Base-by-base conservation (phyloP, 2,113 vertebrate genomes). In the Syngnathoides biaculeatus region DNA sequence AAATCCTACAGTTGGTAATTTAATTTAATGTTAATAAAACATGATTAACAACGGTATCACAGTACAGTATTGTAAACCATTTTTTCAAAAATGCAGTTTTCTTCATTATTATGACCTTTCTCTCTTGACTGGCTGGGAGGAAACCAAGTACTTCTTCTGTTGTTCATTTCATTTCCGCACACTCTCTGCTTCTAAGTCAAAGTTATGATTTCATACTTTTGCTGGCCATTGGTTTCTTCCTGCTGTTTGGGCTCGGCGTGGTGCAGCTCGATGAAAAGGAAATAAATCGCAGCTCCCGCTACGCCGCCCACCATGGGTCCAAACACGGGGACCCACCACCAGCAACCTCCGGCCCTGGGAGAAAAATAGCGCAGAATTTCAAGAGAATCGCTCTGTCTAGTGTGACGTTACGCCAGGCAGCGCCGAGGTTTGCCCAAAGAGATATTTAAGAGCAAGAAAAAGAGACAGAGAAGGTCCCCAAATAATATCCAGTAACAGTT, bases 261-360 rank as follows among this genome's bases (percentile, higher is more conserved):
- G 79, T 99, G 97, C n/a, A 96, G 74, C 86, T 97, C 94, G 47
- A 99, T 95, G 74, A 94, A 83, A 40, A 95, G 71, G 8, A 94
- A 50, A 64, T 99, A 99, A 84, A 90, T 14, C 15, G 90, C 71
- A 0, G 94, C 94, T 74, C 96, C 97, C 9, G 95, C 72, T 14
- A 90, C 82, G 5, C 90, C 94, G 0, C 97, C 97, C 50, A 96
- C 82, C 91, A 98, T 85, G 2, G 97, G 97, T 8, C 94, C 97
- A 5, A 90, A 90, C 17, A 95, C 83, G 17, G 97, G 97, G 60
- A 99, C 89, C 97, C 97, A 99, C 96, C 97, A 99, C 93, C 95
- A 99, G 75, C 94, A 88, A 55, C 91, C 90, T 65, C 93, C 94
- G 70, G 90, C 93, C 56, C 97, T 99, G 90, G 55, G 67, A 60